Base-by-base conservation (phyloP, 2,888 invertebrate genomes). In the Corythucha ciliata region DNA sequence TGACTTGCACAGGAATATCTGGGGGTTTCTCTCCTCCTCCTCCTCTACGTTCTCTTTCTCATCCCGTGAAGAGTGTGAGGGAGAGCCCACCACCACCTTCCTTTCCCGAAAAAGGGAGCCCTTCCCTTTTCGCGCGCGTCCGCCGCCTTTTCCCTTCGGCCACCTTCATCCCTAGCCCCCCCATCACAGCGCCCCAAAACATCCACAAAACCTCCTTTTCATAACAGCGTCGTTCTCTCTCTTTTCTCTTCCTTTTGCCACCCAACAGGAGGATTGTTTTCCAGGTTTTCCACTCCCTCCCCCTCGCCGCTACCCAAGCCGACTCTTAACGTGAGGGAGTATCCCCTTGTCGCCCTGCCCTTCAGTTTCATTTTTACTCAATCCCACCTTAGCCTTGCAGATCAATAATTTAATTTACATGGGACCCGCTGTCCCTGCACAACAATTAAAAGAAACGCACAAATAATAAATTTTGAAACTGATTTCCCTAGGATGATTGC, bases 351-450 rank as follows among this genome's bases (percentile, higher is more conserved):
- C 21, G 21, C 29, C 42, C 34, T 24, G 32, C 49, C 18, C 21
- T 36, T 41, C 27, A 42, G 26, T 22, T 32, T 25, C 52, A 48
- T 47, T 52, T 52, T 52, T 52, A 47, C 52, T 47, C 47, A 25
- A 47, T 52, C 41, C 52, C 52, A 52, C 52, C 52, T 52, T 40
- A 45, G 39, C 36, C 24, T 16, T 41, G 39, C 45, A 39, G 51
- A 51, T 51, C 51, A 51, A 51, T 51, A 51, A 51, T 51, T 51
- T 51, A 51, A 51, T 51, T 51, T 51, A 51, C 51, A 51, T 51
- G 51, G 48, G 27, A 22, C 27, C 29, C 44, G 44, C 36, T 33
- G 26, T 48, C 47, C 26, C 48, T 39, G 40, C 37, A 37, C 48
- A 37, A 48, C 48, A 48, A 48, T 48, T 48, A 37, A 29, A 48